These are phyloP conservation scores for Leptinotarsa defecta DNA, from an alignment of 1,140 invertebrate species.

Conservation along the genomic window DNA sequence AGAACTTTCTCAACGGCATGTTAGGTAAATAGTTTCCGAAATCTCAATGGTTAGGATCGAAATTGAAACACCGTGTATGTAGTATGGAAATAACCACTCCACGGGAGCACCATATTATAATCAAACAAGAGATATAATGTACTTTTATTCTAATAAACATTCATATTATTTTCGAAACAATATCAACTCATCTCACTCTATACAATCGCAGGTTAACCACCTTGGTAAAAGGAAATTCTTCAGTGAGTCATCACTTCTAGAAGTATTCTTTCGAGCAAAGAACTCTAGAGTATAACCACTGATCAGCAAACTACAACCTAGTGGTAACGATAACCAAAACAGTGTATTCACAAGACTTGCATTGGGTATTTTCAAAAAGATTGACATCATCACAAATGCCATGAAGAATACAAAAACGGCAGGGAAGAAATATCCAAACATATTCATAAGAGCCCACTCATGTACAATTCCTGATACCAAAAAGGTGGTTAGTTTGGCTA, in stretches of 20 bases:
- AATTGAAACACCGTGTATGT: too few relatives aligned
- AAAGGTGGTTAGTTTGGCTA: conserved; percentile 65
- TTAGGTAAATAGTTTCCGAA: too few relatives aligned
- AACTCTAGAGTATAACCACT: conserved; percentile 84
- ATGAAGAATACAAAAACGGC: conserved; percentile 77
- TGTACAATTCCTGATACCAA: conserved; percentile 51
- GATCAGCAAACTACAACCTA: conserved; percentile 76
- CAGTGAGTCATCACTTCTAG: conserved; percentile 54
- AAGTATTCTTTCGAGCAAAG: conserved; percentile 81
- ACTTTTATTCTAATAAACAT: too few relatives aligned
- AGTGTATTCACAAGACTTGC: conserved; percentile 74
- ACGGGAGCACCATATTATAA: too few relatives aligned
- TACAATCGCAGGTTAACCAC: conserved; percentile 48
- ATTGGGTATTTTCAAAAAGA: conserved; percentile 62
- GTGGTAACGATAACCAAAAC: conserved; percentile 78
- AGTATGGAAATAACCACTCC: too few relatives aligned
- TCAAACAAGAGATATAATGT: too few relatives aligned
- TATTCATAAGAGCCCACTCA: conserved; percentile 80
- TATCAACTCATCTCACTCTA: conserved; percentile 8
- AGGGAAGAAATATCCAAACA: conserved; percentile 86
- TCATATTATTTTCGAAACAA: too few relatives aligned
- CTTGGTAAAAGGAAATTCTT: conserved; percentile 62
- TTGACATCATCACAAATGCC: conserved; percentile 62
- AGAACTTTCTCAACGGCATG: too few relatives aligned
- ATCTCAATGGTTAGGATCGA: too few relatives aligned